Evolutionary conservation across 2,888 invertebrate species (phyloP), one percentile per base, ranked within the genome.

Genomic region (Neria commutata): DNA sequence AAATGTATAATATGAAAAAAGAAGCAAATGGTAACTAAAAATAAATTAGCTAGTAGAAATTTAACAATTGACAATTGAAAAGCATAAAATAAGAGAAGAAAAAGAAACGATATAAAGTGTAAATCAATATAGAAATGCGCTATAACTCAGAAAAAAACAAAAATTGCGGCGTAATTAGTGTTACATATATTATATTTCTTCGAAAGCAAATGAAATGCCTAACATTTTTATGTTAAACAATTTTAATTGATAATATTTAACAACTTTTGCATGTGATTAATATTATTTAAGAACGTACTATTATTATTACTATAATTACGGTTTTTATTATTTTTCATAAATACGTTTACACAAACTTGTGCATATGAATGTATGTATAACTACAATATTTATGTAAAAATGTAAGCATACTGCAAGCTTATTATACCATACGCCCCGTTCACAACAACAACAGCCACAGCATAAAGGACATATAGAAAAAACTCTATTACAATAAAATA

Each of bases 211-310:
- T n/a, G n/a, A n/a, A n/a, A n/a, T n/a, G n/a, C n/a, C n/a, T n/a
- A 29, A 29, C 6, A 29, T 42, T 42, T 8, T 37, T 19, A 42
- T 42, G 42, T 42, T 42, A 42, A 42, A 42, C 21, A 42, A 42
- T 42, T 42, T 19, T 42, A 19, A 42, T 19, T 42, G 6, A 19
- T 42, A 42, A 8, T 19, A 42, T 17, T 42, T 17, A 42, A 8
- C 5, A 42, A 19, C 71, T 73, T 73, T 75, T 77, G 77, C 78
- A 76, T 77, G 77, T 78, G 78, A 77, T 77, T 77, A 77, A 76
- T 78, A 75, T 74, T 69, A 69, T 76, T 71, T 75, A 75, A 75
- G 75, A 74, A n/a, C n/a, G n/a, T n/a, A n/a, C n/a, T n/a, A n/a
- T n/a, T n/a, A n/a, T n/a, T n/a, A n/a, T n/a, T n/a, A n/a, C n/a